Conservation (phyloP, 2,113 vertebrate genomes). For the Xerus inauris region DNA sequence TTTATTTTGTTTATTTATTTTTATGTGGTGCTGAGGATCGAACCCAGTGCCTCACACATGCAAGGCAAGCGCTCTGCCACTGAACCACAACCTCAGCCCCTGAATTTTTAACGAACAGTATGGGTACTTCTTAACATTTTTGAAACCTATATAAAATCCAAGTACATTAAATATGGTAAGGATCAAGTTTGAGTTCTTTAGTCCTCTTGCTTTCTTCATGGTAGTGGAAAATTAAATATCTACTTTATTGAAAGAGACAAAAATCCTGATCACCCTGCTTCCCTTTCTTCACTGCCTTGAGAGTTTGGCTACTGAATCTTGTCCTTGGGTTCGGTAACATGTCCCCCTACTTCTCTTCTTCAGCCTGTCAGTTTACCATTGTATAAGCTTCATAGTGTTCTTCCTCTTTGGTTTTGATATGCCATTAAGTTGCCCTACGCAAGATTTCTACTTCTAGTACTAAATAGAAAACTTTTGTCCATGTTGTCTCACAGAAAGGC, state of each 20-base stretch:
- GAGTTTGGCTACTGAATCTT: not conserved
- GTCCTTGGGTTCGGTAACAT: not conserved
- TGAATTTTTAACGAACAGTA: not conserved
- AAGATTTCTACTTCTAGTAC: not conserved
- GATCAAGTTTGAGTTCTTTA: not conserved
- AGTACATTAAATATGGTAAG: not conserved
- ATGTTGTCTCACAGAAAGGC: not conserved
- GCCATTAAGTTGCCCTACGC: not conserved
- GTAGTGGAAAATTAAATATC: not conserved
- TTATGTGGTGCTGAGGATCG: no score
- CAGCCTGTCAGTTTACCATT: not conserved
- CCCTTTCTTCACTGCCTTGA: not conserved
- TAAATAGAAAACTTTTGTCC: not conserved
- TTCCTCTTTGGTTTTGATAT: not conserved
- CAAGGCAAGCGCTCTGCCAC: no score
- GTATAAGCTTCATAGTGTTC: not conserved
- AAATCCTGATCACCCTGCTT: not conserved
- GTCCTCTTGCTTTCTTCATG: not conserved
- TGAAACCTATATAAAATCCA: not conserved
- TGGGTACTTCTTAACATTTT: not conserved
- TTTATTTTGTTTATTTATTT: no score
- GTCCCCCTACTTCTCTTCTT: not conserved
- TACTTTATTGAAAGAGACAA: constrained; percentile 10
- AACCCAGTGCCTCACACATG: no score
- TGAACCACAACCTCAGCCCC: no score